These are phyloP conservation scores for Actinostola sp. DNA, from an alignment of 92 coral and sea anemone species.

Conservation along the genomic window DNA sequence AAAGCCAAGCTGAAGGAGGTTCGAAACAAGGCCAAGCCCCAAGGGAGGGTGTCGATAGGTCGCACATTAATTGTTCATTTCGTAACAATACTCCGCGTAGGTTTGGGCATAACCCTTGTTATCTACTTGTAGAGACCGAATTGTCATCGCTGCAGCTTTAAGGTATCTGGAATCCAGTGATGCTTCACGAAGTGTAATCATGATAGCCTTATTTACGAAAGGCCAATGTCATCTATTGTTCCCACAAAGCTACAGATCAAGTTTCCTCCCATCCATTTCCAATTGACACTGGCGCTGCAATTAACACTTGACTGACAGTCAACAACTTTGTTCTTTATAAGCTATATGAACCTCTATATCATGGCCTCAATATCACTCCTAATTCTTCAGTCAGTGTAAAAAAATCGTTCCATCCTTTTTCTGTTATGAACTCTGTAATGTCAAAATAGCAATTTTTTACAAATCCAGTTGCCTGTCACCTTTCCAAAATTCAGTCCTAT, in stretches of 20 bases:
- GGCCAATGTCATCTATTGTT: too few relatives aligned
- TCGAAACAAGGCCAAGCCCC: neutral
- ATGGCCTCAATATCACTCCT: too few relatives aligned
- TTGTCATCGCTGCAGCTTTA: conserved; percentile 32
- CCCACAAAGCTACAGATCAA: conserved; percentile 3
- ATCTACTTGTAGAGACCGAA: conserved; percentile 6
- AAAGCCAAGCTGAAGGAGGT: too few relatives aligned
- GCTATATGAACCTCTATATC: too few relatives aligned
- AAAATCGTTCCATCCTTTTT: too few relatives aligned
- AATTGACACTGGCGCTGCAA: neutral
- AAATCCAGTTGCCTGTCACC: too few relatives aligned
- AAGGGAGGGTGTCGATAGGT: conserved; percentile 14
- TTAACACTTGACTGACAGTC: neutral
- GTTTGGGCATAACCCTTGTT: conserved; percentile 15
- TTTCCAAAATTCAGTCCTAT: too few relatives aligned
- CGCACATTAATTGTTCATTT: neutral
- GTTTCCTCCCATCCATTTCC: neutral
- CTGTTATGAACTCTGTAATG: too few relatives aligned
- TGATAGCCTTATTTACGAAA: too few relatives aligned
- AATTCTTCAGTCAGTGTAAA: too few relatives aligned
- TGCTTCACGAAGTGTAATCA: neutral
- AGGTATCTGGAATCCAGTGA: neutral
- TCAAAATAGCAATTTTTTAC: too few relatives aligned
- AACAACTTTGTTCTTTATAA: neutral
- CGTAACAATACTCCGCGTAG: neutral